Base-by-base conservation (phyloP, 1,140 invertebrate species). In the Antheraea mylitta region DNA sequence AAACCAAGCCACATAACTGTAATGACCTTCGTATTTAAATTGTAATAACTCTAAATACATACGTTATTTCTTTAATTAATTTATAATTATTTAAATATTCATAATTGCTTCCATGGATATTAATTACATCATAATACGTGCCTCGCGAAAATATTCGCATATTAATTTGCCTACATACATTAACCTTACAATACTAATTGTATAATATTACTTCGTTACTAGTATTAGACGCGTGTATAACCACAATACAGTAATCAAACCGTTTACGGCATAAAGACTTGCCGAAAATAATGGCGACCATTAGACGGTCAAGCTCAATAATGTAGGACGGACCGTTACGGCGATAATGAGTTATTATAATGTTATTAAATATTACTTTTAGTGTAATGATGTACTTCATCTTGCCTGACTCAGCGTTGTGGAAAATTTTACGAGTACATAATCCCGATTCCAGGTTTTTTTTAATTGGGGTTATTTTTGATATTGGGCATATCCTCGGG, bases 341-440 rank as follows among this genome's bases (percentile, higher is more conserved):
- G 69, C 42, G 16, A 45, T 70, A 66, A 70, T 70, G 53, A 19
- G 45, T 64, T 53, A 70, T 70, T 66, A 66, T 45, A 36, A 66
- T 61, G 64, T n/a, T 16, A 53, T 53, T 53, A 53, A 53, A 16
- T 53, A 16, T 53, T 53, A 53, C 11, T 53, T 53, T 16, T 13
- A 53, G 13, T 16, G 11, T 53, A 16, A 16, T 16, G 10, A 42
- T 42, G 38, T 42, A 42, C 11, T 42, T 42, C 11, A 30, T 30
- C 22, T 30, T 30, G 22, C 4, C 22, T 30, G 22, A 30, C 22
- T 30, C 22, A 30, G 22, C 22, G 22, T 30, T 30, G 22, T 30
- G 22, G 22, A 30, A 30, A 30, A 30, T 30, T 30, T 30, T 30
- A 30, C 22, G 22, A 30, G 22, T 30, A 30, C 22, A 30, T 30